Evolutionary conservation across 1,140 invertebrate species (phyloP).

Genomic region (Aporrectodea caliginosa): DNA sequence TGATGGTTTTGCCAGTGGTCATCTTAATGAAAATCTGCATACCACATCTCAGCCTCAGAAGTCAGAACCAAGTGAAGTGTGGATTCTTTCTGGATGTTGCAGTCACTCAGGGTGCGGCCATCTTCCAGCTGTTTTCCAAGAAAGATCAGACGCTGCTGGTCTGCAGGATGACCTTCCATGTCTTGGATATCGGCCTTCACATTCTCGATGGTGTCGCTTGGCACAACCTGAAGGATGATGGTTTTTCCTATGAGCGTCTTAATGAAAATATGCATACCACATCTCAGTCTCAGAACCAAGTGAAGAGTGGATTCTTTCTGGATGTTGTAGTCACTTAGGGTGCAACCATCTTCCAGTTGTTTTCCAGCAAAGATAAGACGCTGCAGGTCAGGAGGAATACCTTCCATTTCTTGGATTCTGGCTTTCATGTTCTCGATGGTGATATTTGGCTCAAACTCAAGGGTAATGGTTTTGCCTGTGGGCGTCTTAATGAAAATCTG

Average conservation of each 20-base stretch:
- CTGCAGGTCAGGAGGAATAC: too few relatives aligned
- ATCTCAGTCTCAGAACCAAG: constrained; percentile 27
- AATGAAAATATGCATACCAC: constrained; percentile 33
- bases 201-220: constrained; percentile 58
- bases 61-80: constrained; percentile 66
- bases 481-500: too few relatives aligned
- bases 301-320: too few relatives aligned
- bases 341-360: too few relatives aligned
- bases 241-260: constrained; percentile 58
- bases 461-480: too few relatives aligned
- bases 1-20: constrained; percentile 63
- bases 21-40: constrained; percentile 57
- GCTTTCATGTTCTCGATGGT: constrained; percentile 54
- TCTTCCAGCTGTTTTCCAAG: constrained; percentile 68
- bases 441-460: too few relatives aligned
- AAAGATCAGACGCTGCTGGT: constrained; percentile 73
- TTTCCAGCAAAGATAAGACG: too few relatives aligned
- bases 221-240: constrained; percentile 59
- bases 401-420: constrained; percentile 61
- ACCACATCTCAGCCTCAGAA: constrained; percentile 66
- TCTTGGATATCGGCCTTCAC: constrained; percentile 57
- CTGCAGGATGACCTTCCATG: constrained; percentile 62
- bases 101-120: constrained; percentile 64
- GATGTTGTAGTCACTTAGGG: too few relatives aligned
- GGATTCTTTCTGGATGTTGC: too few relatives aligned